Conservation (phyloP, 1,140 invertebrate genomes). For the Brachionus plicatilis region DNA sequence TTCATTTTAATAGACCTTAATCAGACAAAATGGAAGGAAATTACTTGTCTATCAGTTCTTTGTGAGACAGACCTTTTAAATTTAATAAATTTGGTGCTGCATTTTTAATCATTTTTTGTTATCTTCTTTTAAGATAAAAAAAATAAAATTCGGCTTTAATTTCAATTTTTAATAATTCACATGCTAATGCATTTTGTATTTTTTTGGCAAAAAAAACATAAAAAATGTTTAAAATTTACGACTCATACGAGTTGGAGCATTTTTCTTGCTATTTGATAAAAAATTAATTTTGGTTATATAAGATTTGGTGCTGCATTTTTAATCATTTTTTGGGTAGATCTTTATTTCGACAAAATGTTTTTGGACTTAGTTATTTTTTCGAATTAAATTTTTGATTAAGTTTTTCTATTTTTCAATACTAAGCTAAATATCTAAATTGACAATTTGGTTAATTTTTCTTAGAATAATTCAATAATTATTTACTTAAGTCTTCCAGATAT, state of each 20-base stretch:
- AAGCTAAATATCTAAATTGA: too few relatives aligned
- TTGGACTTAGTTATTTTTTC: too few relatives aligned
- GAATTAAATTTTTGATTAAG: too few relatives aligned
- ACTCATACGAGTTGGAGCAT: background rate
- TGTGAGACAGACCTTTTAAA: conserved; percentile 29
- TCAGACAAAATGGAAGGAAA: background rate
- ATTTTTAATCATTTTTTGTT: conserved; percentile 1
- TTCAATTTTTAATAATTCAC: background rate
- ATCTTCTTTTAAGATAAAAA: background rate
- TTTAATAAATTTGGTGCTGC: background rate
- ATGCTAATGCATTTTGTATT: background rate
- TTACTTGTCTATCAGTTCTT: conserved; percentile 36
- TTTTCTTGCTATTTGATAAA: background rate
- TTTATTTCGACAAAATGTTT: too few relatives aligned
- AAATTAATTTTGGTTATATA: background rate
- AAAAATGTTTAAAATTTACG: background rate
- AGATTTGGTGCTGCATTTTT: background rate
- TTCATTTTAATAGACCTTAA: background rate
- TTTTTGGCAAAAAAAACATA: conserved; percentile 8
- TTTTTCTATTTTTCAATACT: too few relatives aligned
- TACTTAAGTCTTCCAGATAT: too few relatives aligned
- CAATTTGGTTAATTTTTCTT: too few relatives aligned
- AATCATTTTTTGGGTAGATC: too few relatives aligned
- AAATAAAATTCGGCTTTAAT: background rate
- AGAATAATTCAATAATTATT: too few relatives aligned